Percentiles rank a stretch among this genome's conserved stretches.
Conservation (phyloP, 2,888 invertebrate species). For the Andrena chrysosceles region DNA sequence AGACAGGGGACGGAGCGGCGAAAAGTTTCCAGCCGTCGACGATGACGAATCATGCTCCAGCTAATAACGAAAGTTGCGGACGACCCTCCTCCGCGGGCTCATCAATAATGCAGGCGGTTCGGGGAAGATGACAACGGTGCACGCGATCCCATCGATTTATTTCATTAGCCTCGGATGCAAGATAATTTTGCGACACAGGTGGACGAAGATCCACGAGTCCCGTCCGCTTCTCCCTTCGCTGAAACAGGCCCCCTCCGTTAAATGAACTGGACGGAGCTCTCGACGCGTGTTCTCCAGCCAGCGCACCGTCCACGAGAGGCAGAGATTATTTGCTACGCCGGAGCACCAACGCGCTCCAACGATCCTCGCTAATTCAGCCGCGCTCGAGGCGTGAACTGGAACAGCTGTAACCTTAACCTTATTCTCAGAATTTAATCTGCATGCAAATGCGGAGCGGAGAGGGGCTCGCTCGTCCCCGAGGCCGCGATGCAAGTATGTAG, state of each 20-base stretch:
- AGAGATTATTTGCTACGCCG: too few relatives aligned
- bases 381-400: conserved; percentile 44
- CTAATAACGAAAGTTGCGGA: conserved; percentile 61
- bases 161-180: not conserved
- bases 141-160: conserved; percentile 48
- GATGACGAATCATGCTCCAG: conserved; percentile 51
- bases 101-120: conserved; percentile 47
- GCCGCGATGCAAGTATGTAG: not conserved
- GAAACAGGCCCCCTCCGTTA: not conserved
- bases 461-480: not conserved
- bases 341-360: conserved; percentile 22
- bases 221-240: not conserved
- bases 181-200: too few relatives aligned
- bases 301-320: too few relatives aligned
- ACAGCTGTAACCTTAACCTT: conserved; percentile 60
- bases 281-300: too few relatives aligned
- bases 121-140: conserved; percentile 12
- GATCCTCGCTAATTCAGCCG: conserved; percentile 49
- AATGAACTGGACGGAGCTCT: not conserved
- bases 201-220: not conserved
- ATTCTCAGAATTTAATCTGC: conserved; percentile 55
- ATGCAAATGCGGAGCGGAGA: conserved; percentile 34
- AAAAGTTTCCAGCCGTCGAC: conserved; percentile 61
- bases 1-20: conserved; percentile 1
- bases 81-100: conserved; percentile 13